phyloP scores from a whole-genome alignment of 2,113 vertebrate genomes.

The Channa argus region DNA sequence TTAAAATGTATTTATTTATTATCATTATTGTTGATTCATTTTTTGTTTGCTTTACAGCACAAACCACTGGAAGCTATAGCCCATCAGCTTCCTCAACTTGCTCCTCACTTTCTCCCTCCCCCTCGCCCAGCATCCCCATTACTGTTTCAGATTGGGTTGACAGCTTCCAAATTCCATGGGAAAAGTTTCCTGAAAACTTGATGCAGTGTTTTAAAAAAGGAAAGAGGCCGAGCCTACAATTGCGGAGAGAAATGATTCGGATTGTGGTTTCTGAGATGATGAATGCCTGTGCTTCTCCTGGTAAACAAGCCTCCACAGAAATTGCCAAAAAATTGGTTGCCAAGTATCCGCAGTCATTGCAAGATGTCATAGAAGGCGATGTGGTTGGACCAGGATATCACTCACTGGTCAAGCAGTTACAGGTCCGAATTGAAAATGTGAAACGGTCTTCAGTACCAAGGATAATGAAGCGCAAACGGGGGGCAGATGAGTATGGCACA shows the following conservation, averaged over 20 bases:
- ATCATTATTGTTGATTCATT: no score
- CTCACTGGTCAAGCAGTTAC: conserved; percentile 53
- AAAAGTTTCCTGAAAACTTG: conserved; percentile 24
- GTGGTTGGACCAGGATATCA: conserved; percentile 56
- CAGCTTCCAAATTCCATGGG: conserved; percentile 28
- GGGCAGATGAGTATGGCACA: conserved; percentile 34
- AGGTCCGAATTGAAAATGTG: conserved; percentile 43
- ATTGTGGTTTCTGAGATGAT: conserved; percentile 29
- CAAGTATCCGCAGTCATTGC: conserved; percentile 45
- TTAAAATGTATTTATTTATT: no score
- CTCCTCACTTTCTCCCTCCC: background rate
- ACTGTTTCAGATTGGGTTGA: background rate
- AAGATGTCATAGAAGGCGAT: conserved; percentile 61
- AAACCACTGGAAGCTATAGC: background rate
- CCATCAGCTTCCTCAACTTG: conserved; percentile 1
- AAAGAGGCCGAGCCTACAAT: conserved; percentile 13
- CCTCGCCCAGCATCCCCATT: background rate
- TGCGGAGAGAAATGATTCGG: conserved; percentile 36
- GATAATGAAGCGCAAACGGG: conserved; percentile 26
- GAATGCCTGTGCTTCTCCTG: conserved; percentile 27
- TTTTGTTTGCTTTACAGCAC: conserved; percentile 1
- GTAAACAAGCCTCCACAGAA: conserved; percentile 21
- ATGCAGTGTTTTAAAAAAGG: conserved; percentile 27
- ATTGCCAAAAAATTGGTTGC: conserved; percentile 43
- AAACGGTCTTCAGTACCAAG: conserved; percentile 31